Evolutionary conservation across 2,888 invertebrate species (phyloP).

Genomic region (Norana najaformis): DNA sequence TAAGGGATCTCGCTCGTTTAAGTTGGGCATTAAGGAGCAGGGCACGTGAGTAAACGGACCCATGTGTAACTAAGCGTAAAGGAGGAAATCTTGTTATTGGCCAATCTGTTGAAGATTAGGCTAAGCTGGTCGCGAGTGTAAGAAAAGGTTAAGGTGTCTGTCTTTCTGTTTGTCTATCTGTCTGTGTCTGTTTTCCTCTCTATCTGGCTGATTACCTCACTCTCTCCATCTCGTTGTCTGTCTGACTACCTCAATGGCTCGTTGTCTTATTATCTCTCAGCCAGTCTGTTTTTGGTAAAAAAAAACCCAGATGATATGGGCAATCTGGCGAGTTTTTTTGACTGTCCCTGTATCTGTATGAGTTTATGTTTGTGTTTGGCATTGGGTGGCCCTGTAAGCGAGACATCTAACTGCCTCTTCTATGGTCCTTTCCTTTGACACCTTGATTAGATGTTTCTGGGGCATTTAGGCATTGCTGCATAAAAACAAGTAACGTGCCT

Average conservation of each 20-base stretch:
- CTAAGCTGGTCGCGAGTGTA: neutral
- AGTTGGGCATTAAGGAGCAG: neutral
- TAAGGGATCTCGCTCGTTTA: neutral
- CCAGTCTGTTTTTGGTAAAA: neutral
- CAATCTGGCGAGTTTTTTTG: too few species aligned
- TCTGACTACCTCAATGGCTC: neutral
- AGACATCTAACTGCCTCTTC: constrained; percentile 1
- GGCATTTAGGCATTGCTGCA: neutral
- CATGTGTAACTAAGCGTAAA: neutral
- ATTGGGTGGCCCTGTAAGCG: neutral
- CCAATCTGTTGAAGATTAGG: neutral
- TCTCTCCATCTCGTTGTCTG: neutral
- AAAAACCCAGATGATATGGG: neutral
- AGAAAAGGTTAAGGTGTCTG: neutral
- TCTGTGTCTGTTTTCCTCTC: neutral
- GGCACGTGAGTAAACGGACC: neutral
- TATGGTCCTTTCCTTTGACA: neutral
- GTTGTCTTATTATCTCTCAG: neutral
- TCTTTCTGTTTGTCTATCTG: neutral
- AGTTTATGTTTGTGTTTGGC: neutral
- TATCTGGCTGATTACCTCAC: neutral
- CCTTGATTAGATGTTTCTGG: neutral
- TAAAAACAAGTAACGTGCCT: neutral
- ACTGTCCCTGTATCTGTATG: neutral
- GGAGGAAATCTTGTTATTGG: neutral